Evolutionary conservation across 1,140 invertebrate genomes (phyloP).

Genomic region (Aphelinus atriplicis): DNA sequence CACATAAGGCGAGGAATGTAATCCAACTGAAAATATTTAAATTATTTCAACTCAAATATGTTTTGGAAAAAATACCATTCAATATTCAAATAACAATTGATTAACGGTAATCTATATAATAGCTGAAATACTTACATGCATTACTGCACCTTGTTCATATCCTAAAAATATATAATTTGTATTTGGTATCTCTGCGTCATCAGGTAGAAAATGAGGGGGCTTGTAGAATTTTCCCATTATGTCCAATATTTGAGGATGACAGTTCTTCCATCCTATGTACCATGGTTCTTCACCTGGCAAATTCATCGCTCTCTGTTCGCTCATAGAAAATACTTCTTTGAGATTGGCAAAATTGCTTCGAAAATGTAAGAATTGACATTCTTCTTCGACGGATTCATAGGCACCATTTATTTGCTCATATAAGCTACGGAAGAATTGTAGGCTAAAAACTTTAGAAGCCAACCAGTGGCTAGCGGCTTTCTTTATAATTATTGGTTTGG

Average conservation of each 20-base stretch:
- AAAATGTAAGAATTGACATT: constrained; percentile 92
- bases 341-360: constrained; percentile 84
- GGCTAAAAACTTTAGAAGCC: constrained; percentile 77
- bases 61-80: neutral
- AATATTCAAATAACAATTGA: constrained; percentile 47
- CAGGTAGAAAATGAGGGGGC: constrained; percentile 87
- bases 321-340: constrained; percentile 83
- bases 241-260: constrained; percentile 80
- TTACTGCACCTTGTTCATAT: constrained; percentile 88
- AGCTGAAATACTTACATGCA: constrained; percentile 80
- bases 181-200: constrained; percentile 86
- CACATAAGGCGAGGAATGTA: constrained; percentile 91
- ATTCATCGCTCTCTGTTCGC: constrained; percentile 72
- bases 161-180: constrained; percentile 95
- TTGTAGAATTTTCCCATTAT: constrained; percentile 82
- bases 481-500: constrained; percentile 83
- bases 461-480: constrained; percentile 81
- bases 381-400: constrained; percentile 75
- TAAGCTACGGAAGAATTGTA: constrained; percentile 79
- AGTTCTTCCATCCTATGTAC: constrained; percentile 95
- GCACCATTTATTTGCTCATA: constrained; percentile 75
- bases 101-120: constrained; percentile 60
- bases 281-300: constrained; percentile 75
- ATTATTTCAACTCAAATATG: neutral
- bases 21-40: constrained; percentile 78